Evolutionary conservation across 2,797 vertebrate genomes (phyloP).

Genomic region (Darevskia mixta): DNA sequence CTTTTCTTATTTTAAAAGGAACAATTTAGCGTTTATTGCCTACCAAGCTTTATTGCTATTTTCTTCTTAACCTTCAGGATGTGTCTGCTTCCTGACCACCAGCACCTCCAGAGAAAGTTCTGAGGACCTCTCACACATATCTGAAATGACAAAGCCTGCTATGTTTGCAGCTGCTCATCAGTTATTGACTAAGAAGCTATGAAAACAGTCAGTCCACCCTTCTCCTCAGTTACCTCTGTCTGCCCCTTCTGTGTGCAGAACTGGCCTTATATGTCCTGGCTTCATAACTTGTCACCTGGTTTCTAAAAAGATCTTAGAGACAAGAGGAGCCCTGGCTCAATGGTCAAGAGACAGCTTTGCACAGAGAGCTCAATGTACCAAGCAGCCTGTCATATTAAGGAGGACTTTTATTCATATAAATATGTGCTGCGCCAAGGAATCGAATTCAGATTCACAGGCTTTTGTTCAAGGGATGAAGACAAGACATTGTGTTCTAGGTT

Average conservation of each 20-base stretch:
- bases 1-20: constrained; percentile 23
- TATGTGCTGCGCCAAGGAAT: neutral
- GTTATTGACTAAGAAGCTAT: constrained; percentile 28
- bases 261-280: rapidly evolving
- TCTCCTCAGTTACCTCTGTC: neutral
- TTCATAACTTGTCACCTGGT: neutral
- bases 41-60: neutral
- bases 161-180: constrained; percentile 28
- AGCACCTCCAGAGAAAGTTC: constrained; percentile 20
- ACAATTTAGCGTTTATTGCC: constrained; percentile 5
- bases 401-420: neutral
- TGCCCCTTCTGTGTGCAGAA: neutral
- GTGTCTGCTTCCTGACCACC: neutral
- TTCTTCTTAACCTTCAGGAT: neutral
- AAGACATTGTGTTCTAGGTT: constrained; percentile 41
- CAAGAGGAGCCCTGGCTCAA: too few relatives aligned
- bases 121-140: neutral
- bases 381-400: neutral
- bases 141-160: neutral
- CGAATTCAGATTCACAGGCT: rapidly evolving
- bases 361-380: constrained; percentile 1
- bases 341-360: too few relatives aligned
- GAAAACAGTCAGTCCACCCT: neutral
- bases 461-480: neutral
- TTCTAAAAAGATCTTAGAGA: neutral